Evolutionary conservation across 2,888 invertebrate species (phyloP), one percentile per base, ranked within the genome.

Genomic region (Harpalus rubripes): DNA sequence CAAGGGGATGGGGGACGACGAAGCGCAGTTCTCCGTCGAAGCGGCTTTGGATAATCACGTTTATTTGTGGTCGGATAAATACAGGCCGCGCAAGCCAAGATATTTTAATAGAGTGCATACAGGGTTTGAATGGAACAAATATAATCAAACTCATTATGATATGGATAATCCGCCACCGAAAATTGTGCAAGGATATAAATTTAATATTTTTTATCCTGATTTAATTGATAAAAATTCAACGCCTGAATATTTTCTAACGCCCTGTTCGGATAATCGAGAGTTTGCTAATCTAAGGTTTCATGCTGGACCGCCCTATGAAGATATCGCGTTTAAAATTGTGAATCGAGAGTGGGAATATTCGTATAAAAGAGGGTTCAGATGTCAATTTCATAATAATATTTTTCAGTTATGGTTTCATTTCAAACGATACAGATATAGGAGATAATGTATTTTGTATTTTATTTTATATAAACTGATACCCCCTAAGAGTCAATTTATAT

Each of bases 121-220:
- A 0, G 99, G 99, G 15, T 99, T 99, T 92, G 99, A 99, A 90
- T 99, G 99, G 99, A 99, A 99, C 92, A 99, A 99, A 91, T 99
- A 99, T 92, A 99, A 99, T 92, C 99, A 99, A 92, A 99, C 99
- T 0, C 99, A 99, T 92, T 99, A 99, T 92, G 99, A 99, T 91
- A 98, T 99, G 96, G 99, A 99, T 91, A 99, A 99, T 92, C 99
- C 99, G 79, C 99, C 99, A 7, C 99, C 99, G 0, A 99, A 99
- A 93, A 99, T 99, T 89, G 99, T 99, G 0, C 99, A 99, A 92
- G 99, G 99, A 7, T 99, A 99, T 93, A 99, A 99, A 91, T 99
- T 99, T 92, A 99, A 99, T 92, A 99, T 99, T 88, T 99, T 99
- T 92, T 99, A 99, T 92, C 99, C 99, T 0, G 99, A 99, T 93